A percentile compares a stretch with the other conserved stretches of the same genome.
Evolutionary conservation across 1,140 invertebrate species (phyloP).

Genomic region (honey bee (Apis mellifera)): Amel_HAv3.1 CM009940.2:4887001-4887500

Average conservation of each 20-base stretch:
- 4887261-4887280: constrained; percentile 48
- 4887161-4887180: neutral
- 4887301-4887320: constrained; percentile 34
- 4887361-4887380: constrained; percentile 53
- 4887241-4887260: constrained; percentile 72
- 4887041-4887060: neutral
- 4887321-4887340: constrained; percentile 52
- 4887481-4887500: neutral
- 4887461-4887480: neutral
- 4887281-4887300: constrained; percentile 65
- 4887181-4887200: constrained; percentile 36
- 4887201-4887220: constrained; percentile 68
- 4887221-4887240: constrained; percentile 73
- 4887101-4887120: constrained; percentile 1
- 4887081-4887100: neutral
- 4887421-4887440: neutral
- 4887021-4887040: neutral
- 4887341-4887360: constrained; percentile 50
- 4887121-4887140: constrained; percentile 28
- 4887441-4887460: neutral
- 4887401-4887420: constrained; percentile 3
- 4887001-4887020: too few species aligned
- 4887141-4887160: constrained; percentile 17
- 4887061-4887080: neutral
- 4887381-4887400: constrained; percentile 36